A percentile compares a stretch with the other conserved stretches of the same genome.
These are phyloP conservation scores for Synanthedon tipuliformis DNA, from an alignment of 2,888 invertebrate species.

Conservation along the genomic window DNA sequence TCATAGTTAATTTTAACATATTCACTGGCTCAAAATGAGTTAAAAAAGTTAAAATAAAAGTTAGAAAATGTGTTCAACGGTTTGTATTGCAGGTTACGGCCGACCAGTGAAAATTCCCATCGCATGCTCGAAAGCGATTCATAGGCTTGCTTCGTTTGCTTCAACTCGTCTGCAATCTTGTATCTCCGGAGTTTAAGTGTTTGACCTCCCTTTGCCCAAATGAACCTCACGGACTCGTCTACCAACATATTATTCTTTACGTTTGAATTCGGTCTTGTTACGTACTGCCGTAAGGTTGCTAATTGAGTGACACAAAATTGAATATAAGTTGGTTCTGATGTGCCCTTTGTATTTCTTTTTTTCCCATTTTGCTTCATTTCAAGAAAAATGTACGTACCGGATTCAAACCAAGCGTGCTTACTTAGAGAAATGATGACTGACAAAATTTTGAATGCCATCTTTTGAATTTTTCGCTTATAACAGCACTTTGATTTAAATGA, in stretches of 20 bases:
- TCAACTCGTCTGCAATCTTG: conserved; percentile 60
- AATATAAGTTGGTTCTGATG: conserved; percentile 28
- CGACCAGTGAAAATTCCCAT: conserved; percentile 38
- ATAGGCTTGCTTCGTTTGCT: conserved; percentile 58
- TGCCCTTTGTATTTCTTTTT: conserved; percentile 59
- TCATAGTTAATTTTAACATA: too few relatives aligned
- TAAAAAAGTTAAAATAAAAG: not conserved
- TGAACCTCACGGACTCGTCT: conserved; percentile 51
- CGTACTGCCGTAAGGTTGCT: conserved; percentile 20
- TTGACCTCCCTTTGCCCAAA: conserved; percentile 61
- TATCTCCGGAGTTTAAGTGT: conserved; percentile 62
- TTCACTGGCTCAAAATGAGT: not conserved
- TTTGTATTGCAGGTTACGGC: not conserved
- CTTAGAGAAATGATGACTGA: not conserved
- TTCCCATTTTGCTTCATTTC: conserved; percentile 37
- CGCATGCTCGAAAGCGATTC: conserved; percentile 51
- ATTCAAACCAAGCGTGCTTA: conserved; percentile 37
- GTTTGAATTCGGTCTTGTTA: conserved; percentile 24
- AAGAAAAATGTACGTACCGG: conserved; percentile 53
- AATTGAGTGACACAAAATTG: conserved; percentile 17
- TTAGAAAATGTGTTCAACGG: not conserved
- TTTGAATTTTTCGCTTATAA: not conserved
- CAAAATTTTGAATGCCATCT: not conserved
- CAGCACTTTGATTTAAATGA: too few relatives aligned
- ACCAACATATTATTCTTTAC: conserved; percentile 29